Evolutionary conservation across 2,113 vertebrate genomes (phyloP).

Genomic region (Daboia siamensis): DNA sequence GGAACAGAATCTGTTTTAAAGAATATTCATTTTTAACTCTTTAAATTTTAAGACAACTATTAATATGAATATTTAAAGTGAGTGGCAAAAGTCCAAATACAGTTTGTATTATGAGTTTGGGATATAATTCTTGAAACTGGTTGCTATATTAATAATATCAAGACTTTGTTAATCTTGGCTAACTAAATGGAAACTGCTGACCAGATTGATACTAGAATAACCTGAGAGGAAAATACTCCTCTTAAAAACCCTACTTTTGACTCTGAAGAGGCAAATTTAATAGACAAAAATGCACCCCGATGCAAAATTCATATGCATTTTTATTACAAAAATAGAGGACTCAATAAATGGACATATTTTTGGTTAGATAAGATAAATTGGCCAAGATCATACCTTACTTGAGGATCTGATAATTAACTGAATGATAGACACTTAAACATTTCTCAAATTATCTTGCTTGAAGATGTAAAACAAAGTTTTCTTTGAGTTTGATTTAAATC

Average conservation of each 20-base stretch:
- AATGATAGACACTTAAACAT: neutral
- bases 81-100: constrained; percentile 2
- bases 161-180: neutral
- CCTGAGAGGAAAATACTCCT: neutral
- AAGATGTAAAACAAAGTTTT: neutral
- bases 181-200: constrained; percentile 19
- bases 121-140: neutral
- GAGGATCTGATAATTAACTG: neutral
- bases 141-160: constrained; percentile 2
- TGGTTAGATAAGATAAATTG: neutral
- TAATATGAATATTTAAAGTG: constrained; percentile 29
- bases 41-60: neutral
- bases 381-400: neutral
- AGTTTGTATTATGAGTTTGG: neutral
- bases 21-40: constrained; percentile 22
- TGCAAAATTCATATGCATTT: neutral
- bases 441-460: neutral
- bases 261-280: neutral
- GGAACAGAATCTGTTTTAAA: constrained; percentile 30
- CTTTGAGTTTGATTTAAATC: neutral
- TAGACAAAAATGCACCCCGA: neutral
- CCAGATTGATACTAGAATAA: neutral
- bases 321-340: neutral
- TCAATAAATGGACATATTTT: neutral
- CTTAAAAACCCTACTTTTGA: neutral